Conservation (phyloP, 2,113 vertebrate species). For the Corythaixoides concolor region DNA sequence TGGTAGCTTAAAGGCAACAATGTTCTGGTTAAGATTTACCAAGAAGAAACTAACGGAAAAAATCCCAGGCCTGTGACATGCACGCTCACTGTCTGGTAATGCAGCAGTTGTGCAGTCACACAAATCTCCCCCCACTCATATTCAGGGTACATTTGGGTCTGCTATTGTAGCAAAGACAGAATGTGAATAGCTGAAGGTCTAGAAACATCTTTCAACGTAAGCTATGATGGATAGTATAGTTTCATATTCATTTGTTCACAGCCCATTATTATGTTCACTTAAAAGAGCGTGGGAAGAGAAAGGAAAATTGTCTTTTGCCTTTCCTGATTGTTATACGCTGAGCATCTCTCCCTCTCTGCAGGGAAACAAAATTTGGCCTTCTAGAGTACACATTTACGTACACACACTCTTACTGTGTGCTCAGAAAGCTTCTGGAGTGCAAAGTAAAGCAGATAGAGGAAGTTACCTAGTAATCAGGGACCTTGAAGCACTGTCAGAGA, state of each 20-base stretch:
- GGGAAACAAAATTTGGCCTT: neutral
- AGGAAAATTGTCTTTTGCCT: neutral
- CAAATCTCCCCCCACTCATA: neutral
- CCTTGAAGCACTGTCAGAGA: neutral
- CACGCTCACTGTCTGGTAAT: neutral
- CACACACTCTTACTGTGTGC: too few species aligned
- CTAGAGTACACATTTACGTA: neutral
- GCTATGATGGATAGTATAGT: too few species aligned
- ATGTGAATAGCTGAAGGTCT: neutral
- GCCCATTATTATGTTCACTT: neutral
- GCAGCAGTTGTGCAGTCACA: neutral
- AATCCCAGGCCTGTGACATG: too few species aligned
- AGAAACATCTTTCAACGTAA: neutral
- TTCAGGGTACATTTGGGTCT: neutral
- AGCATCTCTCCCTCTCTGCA: neutral
- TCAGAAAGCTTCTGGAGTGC: neutral
- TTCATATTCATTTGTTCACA: neutral
- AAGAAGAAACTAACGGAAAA: rapidly evolving
- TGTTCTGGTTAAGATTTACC: rapidly evolving
- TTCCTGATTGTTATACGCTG: neutral
- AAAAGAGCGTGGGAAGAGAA: neutral
- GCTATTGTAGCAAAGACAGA: neutral
- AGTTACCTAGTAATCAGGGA: neutral
- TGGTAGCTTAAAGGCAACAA: neutral
- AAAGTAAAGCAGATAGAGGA: neutral